Evolutionary conservation across 30 jellyfish, hydroid and myxozoan species (phyloP), one percentile per base, ranked within the genome.

Genomic region (Aurelia aurita complex sp. Pacific): DNA sequence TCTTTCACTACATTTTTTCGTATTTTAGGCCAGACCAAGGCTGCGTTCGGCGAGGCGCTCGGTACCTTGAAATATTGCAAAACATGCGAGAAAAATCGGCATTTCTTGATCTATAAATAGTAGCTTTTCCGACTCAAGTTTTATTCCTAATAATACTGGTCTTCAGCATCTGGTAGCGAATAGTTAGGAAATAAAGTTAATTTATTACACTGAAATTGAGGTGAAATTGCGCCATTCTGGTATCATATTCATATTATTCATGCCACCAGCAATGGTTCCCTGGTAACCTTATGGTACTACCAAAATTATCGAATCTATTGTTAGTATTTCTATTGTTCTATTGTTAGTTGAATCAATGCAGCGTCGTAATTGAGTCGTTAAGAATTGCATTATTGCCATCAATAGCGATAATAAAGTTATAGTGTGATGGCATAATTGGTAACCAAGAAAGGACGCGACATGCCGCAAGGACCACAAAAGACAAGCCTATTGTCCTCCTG

Each of bases 361-460:
- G 18, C 38, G 53, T 34, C 55, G 23, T 19, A 67, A 23, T 36
- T 16, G 18, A 57, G 29, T 32, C 34, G 7, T 79, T 65, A n/a
- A 50, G 73, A 65, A 65, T 57, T 42, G 89, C 89, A 79, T 64
- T 67, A 67, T 61, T 79, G 12, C 18, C 40, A 38, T 64, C 80
- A 61, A 79, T 79, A 65, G 89, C 80, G 34, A 5, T 61, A 64
- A 79, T 63, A 79, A 42, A 67, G 29, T 75, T 13, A 5, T 35
- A 46, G 74, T 51, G 17, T 54, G 61, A 79, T 11, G 17, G 80
- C 17, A 35, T 46, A 42, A 64, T 35, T 64, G 18, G 38, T 18
- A 17, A n/a, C 80, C 80, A 65, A 79, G 80, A 79, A 79, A 79
- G 80, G 80, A 79, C 89, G 89, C 89, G 89, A 52, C 74, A 16